Evolutionary conservation across 2,113 vertebrate species (phyloP).

Genomic region (Catharus fuscescens): DNA sequence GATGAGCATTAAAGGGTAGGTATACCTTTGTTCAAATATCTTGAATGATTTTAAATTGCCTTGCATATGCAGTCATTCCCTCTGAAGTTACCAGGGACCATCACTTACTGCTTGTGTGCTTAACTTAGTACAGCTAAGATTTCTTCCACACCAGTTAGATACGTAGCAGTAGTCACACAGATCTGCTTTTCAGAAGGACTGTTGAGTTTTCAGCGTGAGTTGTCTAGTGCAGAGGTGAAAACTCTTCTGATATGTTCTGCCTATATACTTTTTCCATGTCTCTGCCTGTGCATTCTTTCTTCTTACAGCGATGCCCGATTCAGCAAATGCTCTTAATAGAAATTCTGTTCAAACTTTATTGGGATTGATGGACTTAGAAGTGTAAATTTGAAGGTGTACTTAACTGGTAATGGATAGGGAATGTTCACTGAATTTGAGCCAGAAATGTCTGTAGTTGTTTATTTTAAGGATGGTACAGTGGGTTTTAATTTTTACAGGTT

Average conservation of each 20-base stretch:
- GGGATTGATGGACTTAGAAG: background rate
- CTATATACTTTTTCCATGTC: background rate
- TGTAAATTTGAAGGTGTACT: background rate
- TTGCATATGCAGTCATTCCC: accelerated
- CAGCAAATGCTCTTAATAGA: background rate
- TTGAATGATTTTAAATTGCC: background rate
- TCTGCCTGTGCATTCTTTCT: background rate
- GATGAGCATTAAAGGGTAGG: background rate
- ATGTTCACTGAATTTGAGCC: background rate
- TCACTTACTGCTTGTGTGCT: background rate
- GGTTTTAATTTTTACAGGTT: background rate
- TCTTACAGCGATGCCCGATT: background rate
- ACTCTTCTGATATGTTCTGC: background rate
- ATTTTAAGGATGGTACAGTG: background rate
- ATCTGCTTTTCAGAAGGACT: background rate
- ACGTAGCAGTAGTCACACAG: background rate
- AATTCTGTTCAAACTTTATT: background rate
- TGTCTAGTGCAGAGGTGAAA: background rate
- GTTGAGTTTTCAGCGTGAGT: background rate
- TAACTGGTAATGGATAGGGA: background rate
- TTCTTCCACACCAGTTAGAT: background rate
- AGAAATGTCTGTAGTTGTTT: background rate
- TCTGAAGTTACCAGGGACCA: background rate
- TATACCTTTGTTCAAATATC: background rate
- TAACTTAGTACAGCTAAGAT: background rate